Conservation (phyloP, 2,113 vertebrate genomes). For the Taurulus bubalis region DNA sequence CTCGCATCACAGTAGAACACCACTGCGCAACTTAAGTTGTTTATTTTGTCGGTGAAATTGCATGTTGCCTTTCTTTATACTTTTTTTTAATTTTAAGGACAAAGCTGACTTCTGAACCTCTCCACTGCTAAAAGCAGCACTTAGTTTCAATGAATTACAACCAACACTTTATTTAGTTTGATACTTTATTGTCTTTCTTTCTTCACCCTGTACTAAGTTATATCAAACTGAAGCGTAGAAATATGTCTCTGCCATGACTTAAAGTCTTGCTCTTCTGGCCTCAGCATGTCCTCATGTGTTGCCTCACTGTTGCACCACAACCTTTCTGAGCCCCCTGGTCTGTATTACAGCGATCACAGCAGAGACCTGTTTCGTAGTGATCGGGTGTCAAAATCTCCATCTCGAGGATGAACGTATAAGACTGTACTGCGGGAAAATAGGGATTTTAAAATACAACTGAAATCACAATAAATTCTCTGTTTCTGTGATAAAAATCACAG, state of each 20-base stretch:
- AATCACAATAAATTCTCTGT: background rate
- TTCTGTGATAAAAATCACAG: background rate
- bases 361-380: background rate
- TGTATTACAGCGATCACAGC: slow-evolving; percentile 10
- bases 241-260: background rate
- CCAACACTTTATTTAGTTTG: background rate
- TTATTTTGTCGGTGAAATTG: background rate
- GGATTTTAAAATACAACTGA: background rate
- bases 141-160: background rate
- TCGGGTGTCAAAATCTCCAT: background rate
- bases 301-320: slow-evolving; percentile 40
- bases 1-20: background rate
- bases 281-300: slow-evolving; percentile 19
- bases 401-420: background rate
- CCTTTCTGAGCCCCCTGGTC: slow-evolving; percentile 10
- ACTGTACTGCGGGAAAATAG: background rate
- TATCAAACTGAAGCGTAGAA: background rate
- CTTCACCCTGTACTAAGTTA: background rate
- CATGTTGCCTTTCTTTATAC: background rate
- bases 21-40: background rate
- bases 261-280: slow-evolving; percentile 2
- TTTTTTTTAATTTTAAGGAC: background rate
- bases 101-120: background rate
- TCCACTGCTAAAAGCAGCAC: background rate
- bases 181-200: background rate